Base-by-base conservation (phyloP, 2,797 vertebrate genomes). In the Centroberyx gerrardi region DNA sequence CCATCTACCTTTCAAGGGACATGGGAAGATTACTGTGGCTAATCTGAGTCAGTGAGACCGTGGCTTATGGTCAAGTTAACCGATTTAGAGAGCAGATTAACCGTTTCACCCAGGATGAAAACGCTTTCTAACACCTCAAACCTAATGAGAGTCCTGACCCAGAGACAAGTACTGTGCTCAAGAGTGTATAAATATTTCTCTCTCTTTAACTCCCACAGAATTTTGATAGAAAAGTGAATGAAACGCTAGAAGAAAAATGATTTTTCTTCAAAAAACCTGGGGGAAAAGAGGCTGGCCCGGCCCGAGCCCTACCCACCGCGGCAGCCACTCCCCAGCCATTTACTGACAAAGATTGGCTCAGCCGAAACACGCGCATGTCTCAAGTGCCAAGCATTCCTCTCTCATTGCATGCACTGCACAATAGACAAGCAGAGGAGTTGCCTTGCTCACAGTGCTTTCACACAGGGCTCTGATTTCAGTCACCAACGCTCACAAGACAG, bases 391-490 rank as follows among this genome's bases (percentile, higher is more conserved):
- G 80, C 79, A 65, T 85, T 88, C 82, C 68, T 87, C 42, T 70
- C 80, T 46, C 63, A 55, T 61, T 84, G 72, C 73, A 62, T 73
- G 52, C 68, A 33, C 54, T 18, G 54, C 74, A 85, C 76, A 83
- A 84, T 68, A 78, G 75, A 83, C 64, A 76, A 70, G 68, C 76
- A 49, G 80, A 85, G 59, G 56, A 62, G 62, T 62, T 36, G 68
- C 70, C 59, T 67, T 3, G 3, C 48, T 72, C 52, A 62, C 31
- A 27, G 63, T n/a, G 81, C 55, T 72, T 81, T 88, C 85, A 79
- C 79, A 84, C 83, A 88, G 86, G 66, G 68, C 53, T 86, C 78
- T 60, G 18, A 79, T 88, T 83, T 82, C 73, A 86, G 76, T 61
- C 62, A 65, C 27, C 49, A 59, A 13, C 12, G 5, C 28, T 48